Conservation (phyloP, 2,797 vertebrate genomes). For the Aselliscus stoliczkanus region DNA sequence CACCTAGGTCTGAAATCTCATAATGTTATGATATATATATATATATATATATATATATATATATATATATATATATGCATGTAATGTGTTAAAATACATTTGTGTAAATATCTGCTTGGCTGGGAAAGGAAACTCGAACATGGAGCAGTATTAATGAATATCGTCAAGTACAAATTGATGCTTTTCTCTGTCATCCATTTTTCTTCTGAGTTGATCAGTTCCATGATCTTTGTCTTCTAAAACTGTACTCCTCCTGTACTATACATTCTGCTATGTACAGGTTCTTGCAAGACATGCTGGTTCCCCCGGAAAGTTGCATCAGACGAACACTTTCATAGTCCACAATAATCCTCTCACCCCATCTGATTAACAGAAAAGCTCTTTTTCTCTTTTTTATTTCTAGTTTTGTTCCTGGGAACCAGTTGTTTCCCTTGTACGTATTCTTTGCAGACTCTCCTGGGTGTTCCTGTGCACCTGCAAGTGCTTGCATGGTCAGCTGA, state of each 20-base stretch:
- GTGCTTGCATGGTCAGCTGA: accelerated
- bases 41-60: too few species aligned
- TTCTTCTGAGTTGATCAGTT: background rate
- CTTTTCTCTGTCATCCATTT: background rate
- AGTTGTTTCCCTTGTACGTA: background rate
- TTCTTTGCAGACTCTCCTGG: background rate
- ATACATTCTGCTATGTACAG: background rate
- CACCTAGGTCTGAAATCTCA: background rate
- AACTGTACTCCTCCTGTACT: too few species aligned
- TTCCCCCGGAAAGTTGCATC: background rate
- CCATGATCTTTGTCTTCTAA: background rate
- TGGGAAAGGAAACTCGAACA: background rate
- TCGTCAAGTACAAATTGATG: background rate
- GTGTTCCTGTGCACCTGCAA: accelerated
- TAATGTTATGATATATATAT: background rate
- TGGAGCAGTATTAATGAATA: background rate
- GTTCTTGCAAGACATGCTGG: background rate
- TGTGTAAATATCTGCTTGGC: background rate
- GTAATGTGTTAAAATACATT: background rate
- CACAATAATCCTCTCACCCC: background rate
- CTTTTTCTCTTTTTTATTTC: background rate
- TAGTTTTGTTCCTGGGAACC: background rate
- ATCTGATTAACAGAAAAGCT: background rate
- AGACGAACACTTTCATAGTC: background rate
- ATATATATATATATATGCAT: background rate